Conservation (phyloP, 37 sponge, comb jelly and placozoan species). For the Mnemiopsis leidyi region DNA sequence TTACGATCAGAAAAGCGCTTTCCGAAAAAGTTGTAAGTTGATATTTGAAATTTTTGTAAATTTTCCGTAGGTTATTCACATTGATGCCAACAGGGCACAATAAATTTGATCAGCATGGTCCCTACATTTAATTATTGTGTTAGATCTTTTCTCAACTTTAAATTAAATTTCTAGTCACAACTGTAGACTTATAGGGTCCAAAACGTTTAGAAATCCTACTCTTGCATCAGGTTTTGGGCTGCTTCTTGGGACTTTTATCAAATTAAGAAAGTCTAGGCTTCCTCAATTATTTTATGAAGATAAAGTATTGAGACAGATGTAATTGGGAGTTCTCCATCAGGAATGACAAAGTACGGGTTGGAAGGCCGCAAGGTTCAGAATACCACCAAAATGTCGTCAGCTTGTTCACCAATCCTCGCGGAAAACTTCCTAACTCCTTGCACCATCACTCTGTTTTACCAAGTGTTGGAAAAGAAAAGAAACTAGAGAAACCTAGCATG, state of each 20-base stretch:
- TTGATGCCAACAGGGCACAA: not conserved
- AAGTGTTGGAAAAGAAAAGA: conserved; percentile 27
- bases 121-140: no score
- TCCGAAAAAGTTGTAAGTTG: conserved; percentile 60
- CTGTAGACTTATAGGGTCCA: no score
- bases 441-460: conserved; percentile 52
- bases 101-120: not conserved
- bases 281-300: no score
- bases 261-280: no score
- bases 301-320: no score
- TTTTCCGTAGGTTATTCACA: no score
- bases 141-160: no score
- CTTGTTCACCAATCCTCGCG: conserved; percentile 19
- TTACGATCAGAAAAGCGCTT: conserved; percentile 11
- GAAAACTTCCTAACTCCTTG: conserved; percentile 35
- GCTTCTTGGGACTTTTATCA: no score
- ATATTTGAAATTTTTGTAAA: no score
- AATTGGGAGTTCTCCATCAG: not conserved
- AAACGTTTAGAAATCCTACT: no score
- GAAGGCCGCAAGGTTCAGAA: conserved; percentile 1
- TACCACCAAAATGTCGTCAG: conserved; percentile 41
- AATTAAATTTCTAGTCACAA: no score
- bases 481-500: conserved; percentile 43
- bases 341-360: conserved; percentile 27
- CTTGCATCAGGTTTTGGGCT: no score